Base-by-base conservation (phyloP, 2,797 vertebrate genomes). In the Xenops minutus region DNA sequence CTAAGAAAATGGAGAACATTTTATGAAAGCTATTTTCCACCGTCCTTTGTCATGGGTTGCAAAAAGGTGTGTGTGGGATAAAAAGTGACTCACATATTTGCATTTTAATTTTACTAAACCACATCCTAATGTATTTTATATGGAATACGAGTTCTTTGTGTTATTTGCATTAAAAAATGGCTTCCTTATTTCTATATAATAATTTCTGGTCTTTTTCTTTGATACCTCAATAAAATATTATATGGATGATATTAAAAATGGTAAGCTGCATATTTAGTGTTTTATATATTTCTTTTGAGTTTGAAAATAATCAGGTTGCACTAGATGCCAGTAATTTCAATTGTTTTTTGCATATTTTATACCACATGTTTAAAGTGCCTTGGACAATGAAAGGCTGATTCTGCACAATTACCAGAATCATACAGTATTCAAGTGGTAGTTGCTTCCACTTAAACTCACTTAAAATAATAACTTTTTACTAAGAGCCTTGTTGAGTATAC, bases 171-270 rank as follows among this genome's bases (percentile, higher is more conserved):
- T 68, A 21, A 23, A 23, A 89, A 85, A 58, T 4, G 0, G 1
- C 29, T 89, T 71, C 23, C 9, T 46, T 84, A 30, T 59, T 74
- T 59, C 49, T n/a, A 7, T 39, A 23, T 39, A 14, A 41, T 24
- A 2, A 6, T 55, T 62, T 59, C 18, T 61, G 6, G 5, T 27
- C 11, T 49, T 72, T 75, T 78, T 68, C 6, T 69, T 61, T 87
- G 6, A 32, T 36, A 58, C 0, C 0, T 61, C 30, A 39, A 46
- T 63, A 49, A 91, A 37, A 3, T 34, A 46, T 82, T 4, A 1
- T 30, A 44, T 21, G 2, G 27, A 37, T 4, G 1, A 32, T 41
- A 72, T 12, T 26, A 81, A 87, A 81, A 91, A 20, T n/a, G 0
- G 2, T 30, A 43, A 59, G 32, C 8, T 54, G 66, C 29, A 21